Conservation (phyloP, 2,888 invertebrate genomes). For the Penaeus monodon region DNA sequence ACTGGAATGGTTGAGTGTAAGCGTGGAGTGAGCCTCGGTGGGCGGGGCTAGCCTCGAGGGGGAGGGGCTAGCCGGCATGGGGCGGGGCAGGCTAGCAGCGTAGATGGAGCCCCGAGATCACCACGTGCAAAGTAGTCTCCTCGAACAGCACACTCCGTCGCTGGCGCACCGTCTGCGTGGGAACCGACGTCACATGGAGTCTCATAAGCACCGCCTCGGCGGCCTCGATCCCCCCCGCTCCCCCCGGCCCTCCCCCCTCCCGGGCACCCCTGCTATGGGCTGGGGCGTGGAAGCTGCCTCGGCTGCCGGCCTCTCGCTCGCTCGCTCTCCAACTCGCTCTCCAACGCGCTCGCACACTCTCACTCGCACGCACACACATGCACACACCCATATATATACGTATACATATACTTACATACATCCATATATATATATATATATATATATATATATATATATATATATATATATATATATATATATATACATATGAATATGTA, state of each 20-base stretch:
- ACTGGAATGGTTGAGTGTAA: slow-evolving; percentile 51
- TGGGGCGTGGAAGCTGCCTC: no score
- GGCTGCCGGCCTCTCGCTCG: no score
- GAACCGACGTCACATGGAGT: slow-evolving; percentile 51
- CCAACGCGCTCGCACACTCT: no score
- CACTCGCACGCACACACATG: background rate
- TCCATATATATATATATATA: background rate
- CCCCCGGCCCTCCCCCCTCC: background rate
- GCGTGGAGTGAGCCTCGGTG: background rate
- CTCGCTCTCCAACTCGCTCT: no score
- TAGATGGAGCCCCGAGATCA: slow-evolving; percentile 62
- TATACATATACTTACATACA: background rate
- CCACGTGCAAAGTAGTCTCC: slow-evolving; percentile 60
- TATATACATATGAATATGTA: background rate
- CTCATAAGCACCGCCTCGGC: slow-evolving; percentile 22
- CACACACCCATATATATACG: background rate
- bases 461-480: background rate
- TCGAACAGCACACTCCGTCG: slow-evolving; percentile 62
- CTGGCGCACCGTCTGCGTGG: slow-evolving; percentile 57
- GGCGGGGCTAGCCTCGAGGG: background rate
- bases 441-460: background rate
- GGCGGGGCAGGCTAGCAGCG: slow-evolving; percentile 49
- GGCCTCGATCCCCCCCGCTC: background rate
- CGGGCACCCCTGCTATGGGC: no score
- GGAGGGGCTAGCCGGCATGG: slow-evolving; percentile 1